Percentiles rank a stretch among this genome's conserved stretches.
These are phyloP conservation scores for Eudemis profundana DNA, from an alignment of 2,888 invertebrate species.

Conservation along the genomic window DNA sequence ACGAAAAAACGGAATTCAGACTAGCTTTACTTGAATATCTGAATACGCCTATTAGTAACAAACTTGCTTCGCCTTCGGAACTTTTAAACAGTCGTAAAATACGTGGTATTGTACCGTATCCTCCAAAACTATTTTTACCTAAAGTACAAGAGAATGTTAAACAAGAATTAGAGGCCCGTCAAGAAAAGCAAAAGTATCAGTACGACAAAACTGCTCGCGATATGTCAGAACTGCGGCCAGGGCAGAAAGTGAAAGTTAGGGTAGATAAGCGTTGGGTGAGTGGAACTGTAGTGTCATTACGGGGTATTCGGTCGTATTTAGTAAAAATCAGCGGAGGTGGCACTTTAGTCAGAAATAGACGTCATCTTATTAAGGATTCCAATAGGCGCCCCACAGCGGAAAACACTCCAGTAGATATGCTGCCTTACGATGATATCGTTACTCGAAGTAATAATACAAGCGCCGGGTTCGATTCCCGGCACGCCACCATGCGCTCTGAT, in stretches of 20 bases:
- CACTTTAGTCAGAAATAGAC: slow-evolving; percentile 8
- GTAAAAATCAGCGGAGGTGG: slow-evolving; percentile 9
- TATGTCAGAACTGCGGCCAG: not conserved
- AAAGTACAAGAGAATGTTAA: slow-evolving; percentile 4
- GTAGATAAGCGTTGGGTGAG: slow-evolving; percentile 1
- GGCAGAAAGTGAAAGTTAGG: slow-evolving; percentile 12
- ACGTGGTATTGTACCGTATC: not conserved
- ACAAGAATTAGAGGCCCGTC: not conserved
- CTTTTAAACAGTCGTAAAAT: not conserved
- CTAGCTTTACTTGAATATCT: slow-evolving; percentile 2
- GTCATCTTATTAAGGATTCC: slow-evolving; percentile 6
- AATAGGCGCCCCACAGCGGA: not conserved
- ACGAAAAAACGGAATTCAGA: not conserved
- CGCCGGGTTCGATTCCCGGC: not conserved
- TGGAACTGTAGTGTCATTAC: not conserved
- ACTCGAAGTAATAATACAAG: not conserved
- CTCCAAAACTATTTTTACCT: not conserved
- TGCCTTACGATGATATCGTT: slow-evolving; percentile 24
- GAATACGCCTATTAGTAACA: no score
- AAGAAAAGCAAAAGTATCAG: slow-evolving; percentile 5
- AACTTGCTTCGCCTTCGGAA: slow-evolving; percentile 4
- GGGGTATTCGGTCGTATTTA: not conserved
- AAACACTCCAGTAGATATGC: not conserved
- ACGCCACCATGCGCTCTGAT: not conserved
- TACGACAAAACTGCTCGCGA: slow-evolving; percentile 16